A percentile compares a stretch with the other conserved stretches of the same genome.
These are phyloP conservation scores for Aldrovandia affinis DNA, from an alignment of 2,797 vertebrate species.

Conservation along the genomic window DNA sequence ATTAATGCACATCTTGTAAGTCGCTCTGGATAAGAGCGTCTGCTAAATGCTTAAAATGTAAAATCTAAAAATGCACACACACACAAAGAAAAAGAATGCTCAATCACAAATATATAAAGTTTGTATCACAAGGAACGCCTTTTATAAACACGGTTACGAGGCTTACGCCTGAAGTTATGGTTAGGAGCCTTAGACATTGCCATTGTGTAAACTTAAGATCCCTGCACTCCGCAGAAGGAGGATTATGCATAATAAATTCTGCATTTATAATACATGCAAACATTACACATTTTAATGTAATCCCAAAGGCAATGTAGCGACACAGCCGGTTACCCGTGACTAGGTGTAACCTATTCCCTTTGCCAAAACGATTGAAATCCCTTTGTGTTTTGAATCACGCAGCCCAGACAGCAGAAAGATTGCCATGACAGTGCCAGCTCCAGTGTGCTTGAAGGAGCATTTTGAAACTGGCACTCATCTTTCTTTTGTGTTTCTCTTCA, in stretches of 20 bases:
- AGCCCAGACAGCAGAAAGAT: background rate
- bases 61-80: no score
- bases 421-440: background rate
- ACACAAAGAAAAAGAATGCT: background rate
- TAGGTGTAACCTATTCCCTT: background rate
- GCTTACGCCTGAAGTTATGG: background rate
- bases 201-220: background rate
- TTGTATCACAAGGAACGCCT: background rate
- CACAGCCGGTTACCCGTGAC: background rate
- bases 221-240: background rate
- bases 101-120: background rate
- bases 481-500: background rate
- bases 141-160: background rate
- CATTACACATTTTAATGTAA: background rate
- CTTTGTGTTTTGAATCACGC: background rate
- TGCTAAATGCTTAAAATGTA: no score
- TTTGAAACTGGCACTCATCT: background rate
- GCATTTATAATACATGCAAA: constrained; percentile 7
- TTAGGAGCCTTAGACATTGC: background rate
- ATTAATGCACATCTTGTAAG: no score
- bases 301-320: background rate
- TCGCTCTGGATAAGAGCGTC: no score
- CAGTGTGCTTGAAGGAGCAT: background rate
- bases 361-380: background rate
- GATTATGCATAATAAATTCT: no score